Conservation (phyloP, 2,888 invertebrate species). For the Pristionchus japonicus region DNA sequence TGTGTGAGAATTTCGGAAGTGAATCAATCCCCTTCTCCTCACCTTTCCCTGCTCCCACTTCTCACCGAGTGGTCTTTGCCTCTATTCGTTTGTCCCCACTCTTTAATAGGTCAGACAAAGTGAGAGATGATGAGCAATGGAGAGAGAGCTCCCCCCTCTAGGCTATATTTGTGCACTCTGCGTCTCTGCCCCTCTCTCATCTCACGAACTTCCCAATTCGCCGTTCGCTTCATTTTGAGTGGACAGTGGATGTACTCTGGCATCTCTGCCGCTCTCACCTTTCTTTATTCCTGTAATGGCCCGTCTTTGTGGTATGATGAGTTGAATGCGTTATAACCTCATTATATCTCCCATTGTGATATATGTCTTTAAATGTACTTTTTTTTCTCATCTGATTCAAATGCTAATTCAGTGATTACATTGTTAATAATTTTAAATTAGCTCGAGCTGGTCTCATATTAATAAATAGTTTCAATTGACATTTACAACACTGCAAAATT, state of each 20-base stretch:
- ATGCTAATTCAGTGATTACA: neutral
- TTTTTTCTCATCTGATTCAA: too few relatives aligned
- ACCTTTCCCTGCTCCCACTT: neutral
- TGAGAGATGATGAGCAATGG: neutral
- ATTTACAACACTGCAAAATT: neutral
- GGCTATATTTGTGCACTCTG: neutral
- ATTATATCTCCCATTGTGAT: too few relatives aligned
- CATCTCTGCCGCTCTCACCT: constrained; percentile 7
- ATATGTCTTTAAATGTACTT: too few relatives aligned
- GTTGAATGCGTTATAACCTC: too few relatives aligned
- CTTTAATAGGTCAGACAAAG: neutral
- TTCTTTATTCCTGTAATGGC: too few relatives aligned
- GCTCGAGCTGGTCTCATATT: neutral
- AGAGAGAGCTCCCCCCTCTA: neutral
- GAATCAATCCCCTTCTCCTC: neutral
- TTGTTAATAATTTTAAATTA: neutral
- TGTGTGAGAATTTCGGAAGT: constrained; percentile 20
- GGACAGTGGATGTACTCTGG: constrained; percentile 1
- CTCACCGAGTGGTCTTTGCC: too few relatives aligned
- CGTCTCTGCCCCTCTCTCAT: neutral
- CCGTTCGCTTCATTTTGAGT: neutral
- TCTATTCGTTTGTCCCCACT: neutral
- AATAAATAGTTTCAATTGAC: too few relatives aligned
- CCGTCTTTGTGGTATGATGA: too few relatives aligned
- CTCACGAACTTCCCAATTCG: neutral